A percentile compares a stretch with the other conserved stretches of the same genome.
phyloP scores from a whole-genome alignment of 1,140 invertebrate species.

The Drosophila virilis region DNA sequence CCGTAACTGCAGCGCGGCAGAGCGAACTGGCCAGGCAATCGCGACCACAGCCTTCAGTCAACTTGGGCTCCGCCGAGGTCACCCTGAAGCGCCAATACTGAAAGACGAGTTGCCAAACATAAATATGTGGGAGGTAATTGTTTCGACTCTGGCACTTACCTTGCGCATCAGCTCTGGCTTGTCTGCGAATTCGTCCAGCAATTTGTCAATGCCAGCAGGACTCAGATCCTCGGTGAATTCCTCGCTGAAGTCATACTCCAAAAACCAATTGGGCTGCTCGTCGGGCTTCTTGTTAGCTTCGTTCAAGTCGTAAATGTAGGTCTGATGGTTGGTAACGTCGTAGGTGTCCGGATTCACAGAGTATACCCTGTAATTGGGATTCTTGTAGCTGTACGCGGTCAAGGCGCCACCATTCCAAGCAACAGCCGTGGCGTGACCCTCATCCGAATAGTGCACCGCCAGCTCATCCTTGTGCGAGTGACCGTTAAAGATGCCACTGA shows the following conservation, averaged over 20 bases:
- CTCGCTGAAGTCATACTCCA: conserved; percentile 89
- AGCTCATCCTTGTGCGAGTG: conserved; percentile 92
- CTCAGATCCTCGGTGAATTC: conserved; percentile 86
- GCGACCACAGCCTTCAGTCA: conserved; percentile 85
- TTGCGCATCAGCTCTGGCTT: conserved; percentile 66
- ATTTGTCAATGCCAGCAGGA: conserved; percentile 84
- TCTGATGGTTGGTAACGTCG: conserved; percentile 87
- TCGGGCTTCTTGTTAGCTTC: conserved; percentile 88
- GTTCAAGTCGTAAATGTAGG: conserved; percentile 92
- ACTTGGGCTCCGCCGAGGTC: conserved; percentile 86
- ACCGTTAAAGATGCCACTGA: conserved; percentile 92
- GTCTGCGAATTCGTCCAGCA: conserved; percentile 85
- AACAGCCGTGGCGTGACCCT: conserved; percentile 86
- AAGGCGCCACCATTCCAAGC: conserved; percentile 92
- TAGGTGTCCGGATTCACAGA: conserved; percentile 87
- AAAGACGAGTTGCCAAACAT: neutral
- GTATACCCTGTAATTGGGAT: conserved; percentile 93
- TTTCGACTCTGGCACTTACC: conserved; percentile 27
- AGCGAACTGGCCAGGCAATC: conserved; percentile 86
- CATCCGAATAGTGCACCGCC: conserved; percentile 87
- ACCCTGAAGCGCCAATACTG: conserved; percentile 85
- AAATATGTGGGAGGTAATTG: neutral
- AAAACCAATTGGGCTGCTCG: conserved; percentile 86
- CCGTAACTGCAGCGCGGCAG: conserved; percentile 86
- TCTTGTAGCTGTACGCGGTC: conserved; percentile 88